Percentiles rank a stretch among this genome's conserved stretches.
Evolutionary conservation across 1,140 invertebrate genomes (phyloP).

Genomic region (Brachionus plicatilis): DNA sequence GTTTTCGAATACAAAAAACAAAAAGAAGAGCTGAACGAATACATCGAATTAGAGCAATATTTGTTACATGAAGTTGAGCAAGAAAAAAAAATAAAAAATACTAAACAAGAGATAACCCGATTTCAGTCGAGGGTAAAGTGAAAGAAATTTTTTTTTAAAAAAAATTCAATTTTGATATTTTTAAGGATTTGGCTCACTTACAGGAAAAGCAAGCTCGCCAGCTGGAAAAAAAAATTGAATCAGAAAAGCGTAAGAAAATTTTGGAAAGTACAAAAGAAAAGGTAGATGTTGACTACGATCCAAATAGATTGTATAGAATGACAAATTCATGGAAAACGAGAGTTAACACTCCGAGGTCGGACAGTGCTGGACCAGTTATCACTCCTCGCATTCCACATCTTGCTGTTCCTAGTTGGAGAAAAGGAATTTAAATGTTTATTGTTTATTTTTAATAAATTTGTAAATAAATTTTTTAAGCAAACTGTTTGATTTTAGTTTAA

Average conservation of each 20-base stretch:
- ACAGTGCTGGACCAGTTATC: background rate
- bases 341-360: conserved; percentile 15
- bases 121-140: conserved; percentile 41
- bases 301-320: background rate
- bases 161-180: background rate
- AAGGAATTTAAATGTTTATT: background rate
- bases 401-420: conserved; percentile 24
- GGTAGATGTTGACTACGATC: conserved; percentile 43
- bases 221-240: conserved; percentile 44
- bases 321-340: conserved; percentile 22
- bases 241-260: conserved; percentile 45
- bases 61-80: background rate
- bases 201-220: conserved; percentile 46
- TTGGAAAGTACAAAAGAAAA: conserved; percentile 47
- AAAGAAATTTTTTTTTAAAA: conserved; percentile 42
- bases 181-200: conserved; percentile 46
- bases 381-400: conserved; percentile 27
- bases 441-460: background rate
- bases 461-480: background rate
- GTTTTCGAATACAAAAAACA: conserved; percentile 47
- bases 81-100: conserved; percentile 27
- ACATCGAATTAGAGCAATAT: conserved; percentile 42
- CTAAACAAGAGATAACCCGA: conserved; percentile 2
- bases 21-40: conserved; percentile 46
- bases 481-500: too few species aligned